Evolutionary conservation across 2,113 vertebrate genomes (phyloP).

Genomic region (Falco punctatus): DNA sequence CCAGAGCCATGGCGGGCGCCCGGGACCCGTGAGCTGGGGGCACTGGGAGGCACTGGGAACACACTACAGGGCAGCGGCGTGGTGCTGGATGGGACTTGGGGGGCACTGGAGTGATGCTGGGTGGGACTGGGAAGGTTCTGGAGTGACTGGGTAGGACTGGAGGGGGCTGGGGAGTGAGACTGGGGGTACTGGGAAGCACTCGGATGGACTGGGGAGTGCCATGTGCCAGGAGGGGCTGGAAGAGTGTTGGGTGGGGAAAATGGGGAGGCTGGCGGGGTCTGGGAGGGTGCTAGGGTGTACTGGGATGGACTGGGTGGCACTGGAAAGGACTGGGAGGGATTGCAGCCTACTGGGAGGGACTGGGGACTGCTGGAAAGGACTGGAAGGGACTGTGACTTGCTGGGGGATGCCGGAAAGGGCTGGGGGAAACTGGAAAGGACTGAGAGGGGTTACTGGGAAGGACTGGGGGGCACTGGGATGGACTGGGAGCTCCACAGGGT

Average conservation of each 20-base stretch:
- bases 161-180: background rate
- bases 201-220: background rate
- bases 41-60: background rate
- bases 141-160: background rate
- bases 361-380: background rate
- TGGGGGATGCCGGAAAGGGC: background rate
- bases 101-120: background rate
- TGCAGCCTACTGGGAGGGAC: background rate
- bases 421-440: background rate
- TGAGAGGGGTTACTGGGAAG: background rate
- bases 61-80: too few species aligned
- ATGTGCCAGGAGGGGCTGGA: too few species aligned
- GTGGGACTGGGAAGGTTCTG: background rate
- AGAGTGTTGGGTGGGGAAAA: too few species aligned
- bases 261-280: too few species aligned
- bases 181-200: background rate
- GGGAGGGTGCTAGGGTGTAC: background rate
- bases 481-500: background rate
- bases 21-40: constrained; percentile 10
- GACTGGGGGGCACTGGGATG: background rate
- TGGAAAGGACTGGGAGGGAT: background rate
- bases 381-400: background rate
- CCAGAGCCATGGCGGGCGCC: background rate
- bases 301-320: background rate
- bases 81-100: background rate